phyloP scores from a whole-genome alignment of 2,113 vertebrate genomes.

The Ptilorrhoa leucosticta region DNA sequence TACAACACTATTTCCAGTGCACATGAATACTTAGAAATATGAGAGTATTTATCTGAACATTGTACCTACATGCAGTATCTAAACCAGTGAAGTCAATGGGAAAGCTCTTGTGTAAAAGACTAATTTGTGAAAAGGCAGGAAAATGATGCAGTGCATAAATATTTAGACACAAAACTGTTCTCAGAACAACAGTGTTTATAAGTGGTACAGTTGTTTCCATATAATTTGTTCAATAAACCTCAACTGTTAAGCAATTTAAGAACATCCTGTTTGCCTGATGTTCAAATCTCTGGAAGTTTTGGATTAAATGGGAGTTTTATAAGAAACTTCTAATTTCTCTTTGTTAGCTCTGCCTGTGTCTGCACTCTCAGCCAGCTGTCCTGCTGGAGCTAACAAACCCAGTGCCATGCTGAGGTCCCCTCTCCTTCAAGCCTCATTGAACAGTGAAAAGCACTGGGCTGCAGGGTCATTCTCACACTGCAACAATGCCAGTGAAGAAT shows the following conservation, averaged over 20 bases:
- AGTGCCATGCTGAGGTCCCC: fast-evolving
- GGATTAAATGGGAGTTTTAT: neutral
- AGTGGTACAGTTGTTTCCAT: neutral
- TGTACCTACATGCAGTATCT: neutral
- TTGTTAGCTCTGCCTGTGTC: neutral
- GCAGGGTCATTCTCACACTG: neutral
- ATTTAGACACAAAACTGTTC: neutral
- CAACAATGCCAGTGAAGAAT: neutral
- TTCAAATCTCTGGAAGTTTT: neutral
- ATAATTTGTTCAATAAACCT: neutral
- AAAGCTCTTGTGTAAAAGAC: neutral
- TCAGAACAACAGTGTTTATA: neutral
- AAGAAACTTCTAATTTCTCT: neutral
- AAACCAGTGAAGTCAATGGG: neutral
- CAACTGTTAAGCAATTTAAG: neutral
- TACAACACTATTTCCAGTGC: neutral
- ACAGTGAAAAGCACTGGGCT: neutral
- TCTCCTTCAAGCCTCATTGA: neutral
- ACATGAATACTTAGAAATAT: neutral
- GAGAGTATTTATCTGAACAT: neutral
- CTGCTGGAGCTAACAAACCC: neutral
- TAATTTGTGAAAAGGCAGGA: neutral
- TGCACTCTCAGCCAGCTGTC: neutral
- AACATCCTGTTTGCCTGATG: neutral
- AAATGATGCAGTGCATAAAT: neutral